A percentile compares a stretch with the other conserved stretches of the same genome.
Conservation (phyloP, 2,888 invertebrate species). For the Caenorhabditis virilis region DNA sequence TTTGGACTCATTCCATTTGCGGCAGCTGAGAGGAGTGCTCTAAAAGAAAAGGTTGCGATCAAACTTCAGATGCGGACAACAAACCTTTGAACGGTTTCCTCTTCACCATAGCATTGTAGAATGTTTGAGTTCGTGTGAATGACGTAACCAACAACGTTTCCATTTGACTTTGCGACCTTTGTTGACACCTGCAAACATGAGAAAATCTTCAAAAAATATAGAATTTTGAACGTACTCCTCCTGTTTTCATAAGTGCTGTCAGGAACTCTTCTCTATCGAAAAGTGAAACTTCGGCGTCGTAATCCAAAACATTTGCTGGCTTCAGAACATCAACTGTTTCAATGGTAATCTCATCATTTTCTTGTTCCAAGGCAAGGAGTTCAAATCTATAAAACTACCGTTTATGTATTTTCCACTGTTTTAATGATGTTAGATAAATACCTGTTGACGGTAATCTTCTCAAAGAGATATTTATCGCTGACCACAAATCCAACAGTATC, state of each 20-base stretch:
- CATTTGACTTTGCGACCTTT: constrained; percentile 46
- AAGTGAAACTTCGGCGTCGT: constrained; percentile 47
- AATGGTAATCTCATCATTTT: constrained; percentile 21
- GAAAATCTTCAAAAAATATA: neutral
- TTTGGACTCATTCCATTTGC: constrained; percentile 35
- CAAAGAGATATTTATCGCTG: constrained; percentile 52
- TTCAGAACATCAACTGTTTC: constrained; percentile 40
- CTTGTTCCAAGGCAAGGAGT: constrained; percentile 35
- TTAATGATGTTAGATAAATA: no score
- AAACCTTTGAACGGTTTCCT: constrained; percentile 45
- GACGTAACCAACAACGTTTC: constrained; percentile 58
- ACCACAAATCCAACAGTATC: constrained; percentile 63
- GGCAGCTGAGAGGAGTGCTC: constrained; percentile 38
- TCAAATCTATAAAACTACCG: constrained; percentile 46
- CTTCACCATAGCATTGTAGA: constrained; percentile 64
- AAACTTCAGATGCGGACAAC: neutral
- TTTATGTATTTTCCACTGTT: no score
- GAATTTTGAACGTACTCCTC: constrained; percentile 14
- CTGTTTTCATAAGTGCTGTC: constrained; percentile 35
- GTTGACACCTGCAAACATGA: constrained; percentile 38
- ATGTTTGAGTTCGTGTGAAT: constrained; percentile 49
- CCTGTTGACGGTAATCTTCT: constrained; percentile 53
- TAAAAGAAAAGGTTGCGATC: constrained; percentile 9
- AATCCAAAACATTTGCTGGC: constrained; percentile 39
- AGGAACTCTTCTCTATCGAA: constrained; percentile 45